A percentile compares a stretch with the other conserved stretches of the same genome.
phyloP scores from a whole-genome alignment of 2,888 invertebrate species.

The Drosophila cracens region DNA sequence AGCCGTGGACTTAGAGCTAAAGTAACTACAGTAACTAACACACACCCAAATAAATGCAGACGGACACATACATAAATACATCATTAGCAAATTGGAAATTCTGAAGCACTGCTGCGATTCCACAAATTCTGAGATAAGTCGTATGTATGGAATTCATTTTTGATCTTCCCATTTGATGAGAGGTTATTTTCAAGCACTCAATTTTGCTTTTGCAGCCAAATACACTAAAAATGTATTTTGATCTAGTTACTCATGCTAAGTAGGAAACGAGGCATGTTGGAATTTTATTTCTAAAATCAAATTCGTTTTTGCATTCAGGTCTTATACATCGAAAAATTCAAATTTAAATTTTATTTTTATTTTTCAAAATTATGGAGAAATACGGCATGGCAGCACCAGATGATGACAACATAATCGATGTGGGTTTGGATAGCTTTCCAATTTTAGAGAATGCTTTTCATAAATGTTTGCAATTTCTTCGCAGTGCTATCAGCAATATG shows the following conservation, averaged over 20 bases:
- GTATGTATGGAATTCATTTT: background rate
- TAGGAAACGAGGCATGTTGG: background rate
- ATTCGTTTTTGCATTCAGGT: conserved; percentile 1
- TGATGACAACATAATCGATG: conserved; percentile 20
- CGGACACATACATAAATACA: background rate
- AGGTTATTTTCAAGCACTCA: background rate
- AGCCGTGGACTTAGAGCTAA: conserved; percentile 37
- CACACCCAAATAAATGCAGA: background rate
- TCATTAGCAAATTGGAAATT: conserved; percentile 51
- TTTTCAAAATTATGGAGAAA: conserved; percentile 35
- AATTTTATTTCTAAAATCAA: background rate
- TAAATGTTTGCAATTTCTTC: too few species aligned
- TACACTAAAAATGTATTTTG: background rate
- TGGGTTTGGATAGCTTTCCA: background rate
- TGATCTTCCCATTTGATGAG: background rate
- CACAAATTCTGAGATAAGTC: background rate
- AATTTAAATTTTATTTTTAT: conserved; percentile 14
- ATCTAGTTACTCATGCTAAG: conserved; percentile 16
- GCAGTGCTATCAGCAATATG: conserved; percentile 31
- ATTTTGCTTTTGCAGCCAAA: background rate
- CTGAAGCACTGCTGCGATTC: background rate
- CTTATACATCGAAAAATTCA: conserved; percentile 8
- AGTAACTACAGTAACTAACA: conserved; percentile 12
- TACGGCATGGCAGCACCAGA: conserved; percentile 36
- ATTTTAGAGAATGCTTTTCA: background rate